These are phyloP conservation scores for Tamandua tetradactyla DNA, from an alignment of 2,797 vertebrate genomes.

Conservation along the genomic window DNA sequence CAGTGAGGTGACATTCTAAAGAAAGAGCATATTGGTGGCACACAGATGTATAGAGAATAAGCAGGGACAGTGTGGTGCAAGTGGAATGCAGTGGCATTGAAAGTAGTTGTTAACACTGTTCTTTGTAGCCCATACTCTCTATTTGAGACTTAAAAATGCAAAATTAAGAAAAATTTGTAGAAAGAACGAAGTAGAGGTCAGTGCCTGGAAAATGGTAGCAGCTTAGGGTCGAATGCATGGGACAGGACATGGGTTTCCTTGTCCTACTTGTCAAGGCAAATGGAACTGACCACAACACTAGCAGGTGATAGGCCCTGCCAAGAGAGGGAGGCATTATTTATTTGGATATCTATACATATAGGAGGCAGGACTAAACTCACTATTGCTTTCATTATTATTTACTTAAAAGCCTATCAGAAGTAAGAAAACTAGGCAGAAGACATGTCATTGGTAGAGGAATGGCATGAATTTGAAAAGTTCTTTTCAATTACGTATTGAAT, in stretches of 20 bases:
- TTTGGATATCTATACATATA: not conserved
- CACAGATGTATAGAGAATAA: not conserved
- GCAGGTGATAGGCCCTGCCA: not conserved
- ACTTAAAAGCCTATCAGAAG: not conserved
- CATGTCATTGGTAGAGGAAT: not conserved
- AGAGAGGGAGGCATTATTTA: not conserved
- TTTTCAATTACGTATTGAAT: not conserved
- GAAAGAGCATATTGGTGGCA: not conserved
- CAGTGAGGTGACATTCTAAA: not conserved
- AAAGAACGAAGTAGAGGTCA: not conserved
- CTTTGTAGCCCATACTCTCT: not conserved
- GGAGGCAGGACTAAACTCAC: not conserved
- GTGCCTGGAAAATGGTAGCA: not conserved
- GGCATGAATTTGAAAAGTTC: not conserved
- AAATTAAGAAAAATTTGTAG: not conserved
- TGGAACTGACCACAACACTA: not conserved
- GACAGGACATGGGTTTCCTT: fast-evolving
- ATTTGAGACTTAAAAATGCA: not conserved
- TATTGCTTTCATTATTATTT: not conserved
- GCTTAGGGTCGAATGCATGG: not conserved
- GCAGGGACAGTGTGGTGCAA: not conserved
- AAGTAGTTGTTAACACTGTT: not conserved
- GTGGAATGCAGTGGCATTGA: not conserved
- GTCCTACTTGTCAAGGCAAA: not conserved
- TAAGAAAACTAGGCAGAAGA: not conserved